Evolutionary conservation across 2,888 invertebrate genomes (phyloP).

Genomic region (Polymixis lichenea): DNA sequence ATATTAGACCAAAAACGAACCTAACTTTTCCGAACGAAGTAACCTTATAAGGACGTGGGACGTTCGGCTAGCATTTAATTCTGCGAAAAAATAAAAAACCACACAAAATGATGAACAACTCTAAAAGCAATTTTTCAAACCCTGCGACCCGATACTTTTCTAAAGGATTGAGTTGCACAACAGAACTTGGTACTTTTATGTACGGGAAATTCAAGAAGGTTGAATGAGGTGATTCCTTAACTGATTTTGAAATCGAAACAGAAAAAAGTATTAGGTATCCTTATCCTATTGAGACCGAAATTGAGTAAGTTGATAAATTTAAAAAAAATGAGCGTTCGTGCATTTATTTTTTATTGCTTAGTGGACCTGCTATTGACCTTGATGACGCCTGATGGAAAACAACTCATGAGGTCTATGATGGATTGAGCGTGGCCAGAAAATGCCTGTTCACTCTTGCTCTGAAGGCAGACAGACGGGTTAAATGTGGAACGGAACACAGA

Average conservation of each 20-base stretch:
- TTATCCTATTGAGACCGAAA: background rate
- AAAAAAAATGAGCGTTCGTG: background rate
- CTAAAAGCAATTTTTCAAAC: conserved; percentile 39
- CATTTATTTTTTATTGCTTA: too few species aligned
- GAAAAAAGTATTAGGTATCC: background rate
- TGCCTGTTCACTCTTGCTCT: too few species aligned
- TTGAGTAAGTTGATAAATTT: background rate
- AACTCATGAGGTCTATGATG: too few species aligned
- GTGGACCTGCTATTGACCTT: too few species aligned
- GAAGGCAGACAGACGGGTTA: too few species aligned
- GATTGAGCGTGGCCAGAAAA: too few species aligned
- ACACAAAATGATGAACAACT: conserved; percentile 28
- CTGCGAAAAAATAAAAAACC: conserved; percentile 24
- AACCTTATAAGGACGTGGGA: conserved; percentile 19
- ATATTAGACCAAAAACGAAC: conserved; percentile 25
- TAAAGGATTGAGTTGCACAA: conserved; percentile 53
- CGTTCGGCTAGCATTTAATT: conserved; percentile 13
- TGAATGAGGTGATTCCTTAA: conserved; percentile 28
- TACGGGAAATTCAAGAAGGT: conserved; percentile 30
- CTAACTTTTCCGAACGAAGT: conserved; percentile 18
- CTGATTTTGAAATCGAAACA: background rate
- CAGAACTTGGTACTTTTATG: conserved; percentile 20
- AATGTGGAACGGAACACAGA: too few species aligned
- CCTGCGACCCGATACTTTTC: conserved; percentile 50
- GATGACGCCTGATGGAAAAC: too few species aligned